A percentile compares a stretch with the other conserved stretches of the same genome.
Evolutionary conservation across 2,113 vertebrate species (phyloP).

Genomic region (Chaetops frenatus): DNA sequence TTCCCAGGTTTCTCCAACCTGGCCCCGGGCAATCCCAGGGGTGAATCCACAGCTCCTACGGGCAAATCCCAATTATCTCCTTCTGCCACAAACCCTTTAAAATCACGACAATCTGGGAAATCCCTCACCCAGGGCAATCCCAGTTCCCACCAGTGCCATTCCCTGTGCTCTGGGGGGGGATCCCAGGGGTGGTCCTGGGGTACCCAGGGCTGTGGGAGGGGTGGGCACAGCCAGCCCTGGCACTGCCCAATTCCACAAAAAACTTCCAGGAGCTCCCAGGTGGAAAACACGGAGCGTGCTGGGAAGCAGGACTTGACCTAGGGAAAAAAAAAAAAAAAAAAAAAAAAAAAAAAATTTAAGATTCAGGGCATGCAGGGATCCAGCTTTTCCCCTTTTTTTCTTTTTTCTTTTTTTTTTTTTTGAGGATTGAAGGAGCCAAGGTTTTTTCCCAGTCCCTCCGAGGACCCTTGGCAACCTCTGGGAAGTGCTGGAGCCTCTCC

Average conservation of each 20-base stretch:
- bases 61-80: background rate
- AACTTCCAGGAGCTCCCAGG: background rate
- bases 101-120: rapidly evolving
- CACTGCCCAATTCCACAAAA: background rate
- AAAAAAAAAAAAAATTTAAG: background rate
- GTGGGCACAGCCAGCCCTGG: background rate
- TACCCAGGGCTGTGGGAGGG: background rate
- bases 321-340: slow-evolving; percentile 5
- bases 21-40: background rate
- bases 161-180: no score
- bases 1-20: background rate
- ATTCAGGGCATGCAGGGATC: slow-evolving; percentile 27
- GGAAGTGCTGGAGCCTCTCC: background rate
- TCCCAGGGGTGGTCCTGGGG: background rate
- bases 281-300: background rate
- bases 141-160: rapidly evolving
- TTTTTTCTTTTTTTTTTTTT: background rate
- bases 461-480: slow-evolving; percentile 12
- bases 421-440: background rate
- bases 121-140: background rate
- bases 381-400: background rate
- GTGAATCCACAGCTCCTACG: background rate
- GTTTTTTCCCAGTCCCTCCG: background rate
- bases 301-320: background rate
- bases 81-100: background rate